These are phyloP conservation scores for Avahi laniger DNA, from an alignment of 2,797 vertebrate species.

Conservation along the genomic window DNA sequence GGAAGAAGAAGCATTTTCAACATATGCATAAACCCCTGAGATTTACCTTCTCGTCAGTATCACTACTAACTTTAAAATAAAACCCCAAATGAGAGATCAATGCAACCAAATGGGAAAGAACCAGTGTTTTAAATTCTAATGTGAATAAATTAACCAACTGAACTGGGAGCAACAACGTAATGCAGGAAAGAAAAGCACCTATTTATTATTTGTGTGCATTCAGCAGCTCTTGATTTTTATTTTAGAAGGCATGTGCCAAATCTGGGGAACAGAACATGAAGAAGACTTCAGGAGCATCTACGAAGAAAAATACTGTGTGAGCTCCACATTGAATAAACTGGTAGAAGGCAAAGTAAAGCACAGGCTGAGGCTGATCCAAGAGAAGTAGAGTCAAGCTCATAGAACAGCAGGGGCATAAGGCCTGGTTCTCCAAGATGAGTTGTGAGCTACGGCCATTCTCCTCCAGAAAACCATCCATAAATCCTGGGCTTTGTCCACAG, in stretches of 20 bases:
- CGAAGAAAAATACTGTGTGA: not conserved
- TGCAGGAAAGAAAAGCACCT: not conserved
- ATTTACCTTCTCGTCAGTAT: not conserved
- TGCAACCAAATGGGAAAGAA: not conserved
- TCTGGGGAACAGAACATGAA: not conserved
- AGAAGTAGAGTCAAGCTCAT: not conserved
- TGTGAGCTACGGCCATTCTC: not conserved
- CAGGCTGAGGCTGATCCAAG: not conserved
- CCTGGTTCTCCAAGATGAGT: not conserved
- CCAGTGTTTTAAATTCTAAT: not conserved
- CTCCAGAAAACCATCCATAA: not conserved
- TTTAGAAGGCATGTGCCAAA: not conserved
- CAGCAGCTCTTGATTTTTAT: not conserved
- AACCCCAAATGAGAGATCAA: not conserved
- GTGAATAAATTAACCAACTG: not conserved
- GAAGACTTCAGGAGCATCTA: not conserved
- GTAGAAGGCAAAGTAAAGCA: no score
- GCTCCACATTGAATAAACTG: not conserved
- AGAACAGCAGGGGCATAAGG: not conserved
- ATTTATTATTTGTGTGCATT: not conserved
- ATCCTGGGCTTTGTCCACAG: not conserved
- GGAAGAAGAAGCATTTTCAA: constrained; percentile 30
- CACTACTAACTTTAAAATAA: constrained; percentile 19
- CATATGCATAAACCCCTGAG: not conserved
- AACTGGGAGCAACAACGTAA: not conserved